Conservation (phyloP, 2,888 invertebrate genomes). For the Rhagium mordax region DNA sequence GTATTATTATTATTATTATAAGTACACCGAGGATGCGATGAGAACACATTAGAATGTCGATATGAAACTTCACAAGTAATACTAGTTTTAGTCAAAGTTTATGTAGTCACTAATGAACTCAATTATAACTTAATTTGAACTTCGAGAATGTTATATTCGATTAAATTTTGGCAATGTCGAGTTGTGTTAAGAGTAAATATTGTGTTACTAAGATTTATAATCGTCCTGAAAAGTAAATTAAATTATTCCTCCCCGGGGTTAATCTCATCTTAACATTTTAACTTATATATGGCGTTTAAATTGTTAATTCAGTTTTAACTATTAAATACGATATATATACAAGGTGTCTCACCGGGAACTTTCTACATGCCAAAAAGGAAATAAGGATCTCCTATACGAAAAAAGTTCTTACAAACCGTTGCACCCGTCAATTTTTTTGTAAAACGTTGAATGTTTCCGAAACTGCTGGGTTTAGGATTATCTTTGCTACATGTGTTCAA, state of each 20-base stretch:
- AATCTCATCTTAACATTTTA: constrained; percentile 27
- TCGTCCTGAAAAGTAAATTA: constrained; percentile 54
- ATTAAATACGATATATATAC: neutral
- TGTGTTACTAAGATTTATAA: constrained; percentile 55
- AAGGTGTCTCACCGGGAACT: no score
- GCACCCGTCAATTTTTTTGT: no score
- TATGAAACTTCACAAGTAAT: constrained; percentile 56
- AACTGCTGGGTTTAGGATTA: no score
- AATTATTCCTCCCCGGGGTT: constrained; percentile 48
- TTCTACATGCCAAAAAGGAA: no score
- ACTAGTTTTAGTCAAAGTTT: constrained; percentile 55
- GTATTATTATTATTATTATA: constrained; percentile 24
- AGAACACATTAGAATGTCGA: constrained; percentile 53
- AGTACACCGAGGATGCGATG: constrained; percentile 30
- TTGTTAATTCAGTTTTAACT: constrained; percentile 4
- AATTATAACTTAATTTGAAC: constrained; percentile 56
- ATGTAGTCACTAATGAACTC: constrained; percentile 57
- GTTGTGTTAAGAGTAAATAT: constrained; percentile 59
- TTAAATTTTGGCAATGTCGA: constrained; percentile 61
- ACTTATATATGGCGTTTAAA: constrained; percentile 14
- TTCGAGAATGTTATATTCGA: constrained; percentile 59
- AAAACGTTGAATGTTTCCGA: no score
- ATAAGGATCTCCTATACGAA: no score
- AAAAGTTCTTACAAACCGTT: no score
- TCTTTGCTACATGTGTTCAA: no score